Percentiles rank a stretch among this genome's conserved stretches.
These are phyloP conservation scores for Anoplius nigerrimus DNA, from an alignment of 2,888 invertebrate genomes.

Conservation along the genomic window DNA sequence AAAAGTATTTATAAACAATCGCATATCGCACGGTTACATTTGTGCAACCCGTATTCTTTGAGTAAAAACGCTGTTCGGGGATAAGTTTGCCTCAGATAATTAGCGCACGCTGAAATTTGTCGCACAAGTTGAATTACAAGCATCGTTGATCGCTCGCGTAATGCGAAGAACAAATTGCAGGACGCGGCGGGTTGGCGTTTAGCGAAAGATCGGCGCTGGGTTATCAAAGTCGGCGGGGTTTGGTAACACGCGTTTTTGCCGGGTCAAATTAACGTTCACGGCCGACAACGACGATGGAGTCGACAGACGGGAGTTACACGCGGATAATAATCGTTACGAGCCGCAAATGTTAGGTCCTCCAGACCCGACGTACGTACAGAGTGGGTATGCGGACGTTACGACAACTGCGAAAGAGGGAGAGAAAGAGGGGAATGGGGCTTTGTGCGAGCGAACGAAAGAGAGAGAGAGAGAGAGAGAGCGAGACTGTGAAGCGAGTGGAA, in stretches of 20 bases:
- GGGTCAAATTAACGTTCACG: constrained; percentile 36
- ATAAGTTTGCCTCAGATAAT: too few relatives aligned
- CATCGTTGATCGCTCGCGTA: background rate
- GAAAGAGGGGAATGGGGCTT: constrained; percentile 4
- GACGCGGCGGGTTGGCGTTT: background rate
- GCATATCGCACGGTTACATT: too few relatives aligned
- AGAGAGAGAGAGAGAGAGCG: background rate
- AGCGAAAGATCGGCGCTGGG: background rate
- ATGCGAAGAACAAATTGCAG: background rate
- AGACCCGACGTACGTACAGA: constrained; percentile 37
- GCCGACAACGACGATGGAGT: constrained; percentile 39
- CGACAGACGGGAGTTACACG: constrained; percentile 53
- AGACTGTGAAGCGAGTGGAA: background rate
- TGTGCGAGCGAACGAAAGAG: background rate
- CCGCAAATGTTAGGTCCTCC: constrained; percentile 51
- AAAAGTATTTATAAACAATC: too few relatives aligned
- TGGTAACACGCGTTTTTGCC: constrained; percentile 9
- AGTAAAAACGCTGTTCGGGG: too few relatives aligned
- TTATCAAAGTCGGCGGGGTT: constrained; percentile 5
- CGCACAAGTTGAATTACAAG: too few relatives aligned
- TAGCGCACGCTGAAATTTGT: too few relatives aligned
- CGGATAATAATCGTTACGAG: constrained; percentile 57
- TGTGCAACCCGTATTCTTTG: too few relatives aligned
- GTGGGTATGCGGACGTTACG: constrained; percentile 41
- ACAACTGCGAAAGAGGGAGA: constrained; percentile 27